A percentile compares a stretch with the other conserved stretches of the same genome.
Evolutionary conservation across 2,113 vertebrate species (phyloP).

Genomic region (Phaethornis superciliosus): DNA sequence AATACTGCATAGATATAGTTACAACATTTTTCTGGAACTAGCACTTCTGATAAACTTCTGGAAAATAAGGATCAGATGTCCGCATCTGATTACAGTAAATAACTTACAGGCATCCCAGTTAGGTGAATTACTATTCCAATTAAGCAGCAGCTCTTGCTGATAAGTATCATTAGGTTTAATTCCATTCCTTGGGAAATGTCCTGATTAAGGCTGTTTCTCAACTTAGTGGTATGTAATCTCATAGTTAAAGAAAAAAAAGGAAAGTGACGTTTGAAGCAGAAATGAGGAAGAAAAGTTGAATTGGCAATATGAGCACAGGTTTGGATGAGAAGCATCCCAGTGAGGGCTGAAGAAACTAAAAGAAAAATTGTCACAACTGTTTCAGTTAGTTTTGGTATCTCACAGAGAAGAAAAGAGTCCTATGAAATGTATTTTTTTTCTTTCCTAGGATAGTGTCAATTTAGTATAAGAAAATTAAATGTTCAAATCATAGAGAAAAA

Average conservation of each 20-base stretch:
- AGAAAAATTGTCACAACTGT: not conserved
- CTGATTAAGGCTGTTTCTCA: slow-evolving; percentile 51
- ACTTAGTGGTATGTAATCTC: slow-evolving; percentile 23
- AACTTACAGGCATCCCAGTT: slow-evolving; percentile 61
- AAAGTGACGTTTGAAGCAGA: not conserved
- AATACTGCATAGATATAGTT: not conserved
- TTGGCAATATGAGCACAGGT: not conserved
- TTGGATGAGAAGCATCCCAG: not conserved
- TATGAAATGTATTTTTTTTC: not conserved
- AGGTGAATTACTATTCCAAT: slow-evolving; percentile 65
- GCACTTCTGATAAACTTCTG: slow-evolving; percentile 21
- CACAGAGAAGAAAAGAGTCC: not conserved
- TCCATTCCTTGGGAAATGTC: slow-evolving; percentile 58
- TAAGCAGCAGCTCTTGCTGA: slow-evolving; percentile 59
- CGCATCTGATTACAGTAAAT: slow-evolving; percentile 67
- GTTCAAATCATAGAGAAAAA: not conserved
- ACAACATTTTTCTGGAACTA: not conserved
- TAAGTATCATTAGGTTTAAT: slow-evolving; percentile 70
- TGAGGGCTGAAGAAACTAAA: not conserved
- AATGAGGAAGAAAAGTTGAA: not conserved
- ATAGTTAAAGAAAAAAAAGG: not conserved
- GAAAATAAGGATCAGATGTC: slow-evolving; percentile 57
- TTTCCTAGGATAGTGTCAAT: not conserved
- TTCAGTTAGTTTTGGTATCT: not conserved
- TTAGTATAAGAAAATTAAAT: not conserved